phyloP scores from a whole-genome alignment of 2,888 invertebrate species.

The Eilema caniola region DNA sequence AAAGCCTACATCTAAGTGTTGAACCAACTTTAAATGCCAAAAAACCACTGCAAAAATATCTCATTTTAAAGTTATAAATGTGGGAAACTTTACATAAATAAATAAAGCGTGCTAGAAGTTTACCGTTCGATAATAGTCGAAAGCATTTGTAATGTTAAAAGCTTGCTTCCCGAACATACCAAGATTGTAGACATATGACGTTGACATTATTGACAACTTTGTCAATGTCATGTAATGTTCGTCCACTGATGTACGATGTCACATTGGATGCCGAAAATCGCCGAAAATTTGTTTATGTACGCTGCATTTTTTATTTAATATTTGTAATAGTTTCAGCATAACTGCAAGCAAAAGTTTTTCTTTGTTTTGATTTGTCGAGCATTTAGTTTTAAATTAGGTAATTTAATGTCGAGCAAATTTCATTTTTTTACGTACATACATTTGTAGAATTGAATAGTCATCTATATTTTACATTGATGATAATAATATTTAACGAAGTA shows the following conservation, averaged over 20 bases:
- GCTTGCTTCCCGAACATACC: no score
- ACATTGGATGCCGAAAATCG: neutral
- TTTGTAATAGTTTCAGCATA: neutral
- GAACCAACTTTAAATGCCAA: no score
- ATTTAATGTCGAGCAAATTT: neutral
- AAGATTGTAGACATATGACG: no score
- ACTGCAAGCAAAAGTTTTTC: neutral
- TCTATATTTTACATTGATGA: neutral
- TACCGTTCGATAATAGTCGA: no score
- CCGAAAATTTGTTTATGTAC: neutral
- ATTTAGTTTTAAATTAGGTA: conserved; percentile 9
- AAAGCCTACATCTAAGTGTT: no score
- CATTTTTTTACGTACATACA: neutral
- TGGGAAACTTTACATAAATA: no score
- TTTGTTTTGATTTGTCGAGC: neutral
- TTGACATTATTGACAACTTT: neutral
- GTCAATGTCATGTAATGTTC: neutral
- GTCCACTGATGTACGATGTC: no score
- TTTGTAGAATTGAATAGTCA: neutral
- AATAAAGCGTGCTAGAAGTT: no score
- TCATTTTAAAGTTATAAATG: no score
- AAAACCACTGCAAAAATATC: no score
- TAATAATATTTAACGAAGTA: neutral
- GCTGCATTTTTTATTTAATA: conserved; percentile 1
- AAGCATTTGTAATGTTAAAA: no score